A percentile compares a stretch with the other conserved stretches of the same genome.
These are phyloP conservation scores for Actias luna DNA, from an alignment of 2,888 invertebrate genomes.

Conservation along the genomic window DNA sequence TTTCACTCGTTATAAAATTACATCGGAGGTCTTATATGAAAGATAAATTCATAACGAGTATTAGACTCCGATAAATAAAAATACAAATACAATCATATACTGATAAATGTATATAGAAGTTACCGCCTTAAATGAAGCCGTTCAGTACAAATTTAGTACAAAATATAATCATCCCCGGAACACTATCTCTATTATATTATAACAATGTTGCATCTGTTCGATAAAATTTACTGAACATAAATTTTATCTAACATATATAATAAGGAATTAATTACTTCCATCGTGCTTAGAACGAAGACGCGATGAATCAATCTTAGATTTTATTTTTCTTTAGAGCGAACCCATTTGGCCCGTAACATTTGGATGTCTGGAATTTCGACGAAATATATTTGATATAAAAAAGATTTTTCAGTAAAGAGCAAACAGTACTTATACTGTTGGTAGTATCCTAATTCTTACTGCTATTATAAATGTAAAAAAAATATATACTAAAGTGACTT, in stretches of 20 bases:
- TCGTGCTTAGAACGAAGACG: neutral
- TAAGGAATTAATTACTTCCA: neutral
- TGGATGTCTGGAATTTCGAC: neutral
- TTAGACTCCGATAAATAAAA: too few relatives aligned
- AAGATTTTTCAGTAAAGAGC: too few relatives aligned
- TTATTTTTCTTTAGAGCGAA: constrained; percentile 2
- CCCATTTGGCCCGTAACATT: neutral
- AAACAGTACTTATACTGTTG: too few relatives aligned
- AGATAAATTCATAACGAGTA: too few relatives aligned
- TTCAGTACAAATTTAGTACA: neutral
- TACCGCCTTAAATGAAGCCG: neutral
- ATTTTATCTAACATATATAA: neutral
- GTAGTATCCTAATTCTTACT: too few relatives aligned
- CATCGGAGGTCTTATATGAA: too few relatives aligned
- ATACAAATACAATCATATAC: neutral
- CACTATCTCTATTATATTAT: neutral
- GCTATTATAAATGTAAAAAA: too few relatives aligned
- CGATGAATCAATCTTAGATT: neutral
- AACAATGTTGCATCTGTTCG: constrained; percentile 10
- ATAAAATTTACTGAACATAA: constrained; percentile 1
- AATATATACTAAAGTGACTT: too few relatives aligned
- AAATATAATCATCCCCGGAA: neutral
- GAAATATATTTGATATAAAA: neutral
- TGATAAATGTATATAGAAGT: neutral
- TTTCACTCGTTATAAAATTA: too few relatives aligned